Evolutionary conservation across 2,113 vertebrate genomes (phyloP).

Genomic region (Sphyrna mokarran): DNA sequence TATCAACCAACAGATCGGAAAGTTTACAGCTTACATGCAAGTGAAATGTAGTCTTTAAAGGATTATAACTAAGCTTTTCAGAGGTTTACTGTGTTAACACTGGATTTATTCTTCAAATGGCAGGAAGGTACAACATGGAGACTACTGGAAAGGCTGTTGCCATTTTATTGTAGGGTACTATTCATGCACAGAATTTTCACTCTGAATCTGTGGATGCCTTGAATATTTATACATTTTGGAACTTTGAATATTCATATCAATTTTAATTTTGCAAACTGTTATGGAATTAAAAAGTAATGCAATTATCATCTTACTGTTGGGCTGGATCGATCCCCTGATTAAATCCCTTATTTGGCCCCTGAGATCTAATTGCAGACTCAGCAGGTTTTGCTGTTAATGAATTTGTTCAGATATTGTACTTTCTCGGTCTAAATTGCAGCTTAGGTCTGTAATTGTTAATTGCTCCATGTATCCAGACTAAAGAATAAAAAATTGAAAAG

Average conservation of each 20-base stretch:
- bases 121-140: background rate
- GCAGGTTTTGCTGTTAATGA: background rate
- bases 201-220: background rate
- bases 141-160: background rate
- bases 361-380: background rate
- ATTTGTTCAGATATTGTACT: background rate
- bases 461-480: background rate
- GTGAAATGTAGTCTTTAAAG: background rate
- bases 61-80: background rate
- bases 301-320: background rate
- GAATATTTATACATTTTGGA: background rate
- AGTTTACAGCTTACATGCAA: slow-evolving; percentile 5
- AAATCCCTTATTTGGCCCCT: background rate
- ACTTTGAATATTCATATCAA: background rate
- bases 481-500: background rate
- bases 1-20: background rate
- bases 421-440: background rate
- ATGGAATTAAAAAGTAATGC: background rate
- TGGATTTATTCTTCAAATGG: background rate
- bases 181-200: background rate
- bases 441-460: background rate
- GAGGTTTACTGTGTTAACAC: background rate
- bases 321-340: background rate
- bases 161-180: too few relatives aligned
- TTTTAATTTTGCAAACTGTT: background rate